Evolutionary conservation across 2,888 invertebrate genomes (phyloP).

Genomic region (Dasysyrphus albostriatus): DNA sequence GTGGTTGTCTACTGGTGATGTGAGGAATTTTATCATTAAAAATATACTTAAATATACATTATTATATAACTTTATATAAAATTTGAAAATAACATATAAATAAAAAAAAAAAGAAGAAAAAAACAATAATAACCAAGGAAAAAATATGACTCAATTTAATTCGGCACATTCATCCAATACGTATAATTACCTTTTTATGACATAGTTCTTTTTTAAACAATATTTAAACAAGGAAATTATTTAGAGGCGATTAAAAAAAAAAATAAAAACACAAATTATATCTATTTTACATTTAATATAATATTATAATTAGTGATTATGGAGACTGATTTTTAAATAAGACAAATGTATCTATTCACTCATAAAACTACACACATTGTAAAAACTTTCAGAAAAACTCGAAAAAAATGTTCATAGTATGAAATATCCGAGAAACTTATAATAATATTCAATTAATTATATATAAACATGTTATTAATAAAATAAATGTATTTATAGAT

Average conservation of each 20-base stretch:
- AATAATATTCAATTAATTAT: constrained; percentile 65
- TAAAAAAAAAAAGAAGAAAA: background rate
- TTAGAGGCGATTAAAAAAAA: constrained; percentile 52
- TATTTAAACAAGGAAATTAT: constrained; percentile 19
- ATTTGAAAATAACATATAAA: background rate
- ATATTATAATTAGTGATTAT: constrained; percentile 66
- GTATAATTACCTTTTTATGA: too few species aligned
- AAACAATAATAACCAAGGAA: background rate
- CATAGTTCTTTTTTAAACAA: background rate
- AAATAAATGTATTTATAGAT: constrained; percentile 72
- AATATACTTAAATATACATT: background rate
- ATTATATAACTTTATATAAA: background rate
- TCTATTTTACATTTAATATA: constrained; percentile 73
- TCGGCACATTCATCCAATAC: background rate
- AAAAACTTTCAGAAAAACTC: constrained; percentile 65
- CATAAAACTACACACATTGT: constrained; percentile 67
- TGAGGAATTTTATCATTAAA: too few species aligned
- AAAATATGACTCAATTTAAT: background rate
- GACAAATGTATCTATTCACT: constrained; percentile 72
- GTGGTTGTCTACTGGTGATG: background rate
- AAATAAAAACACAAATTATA: constrained; percentile 63
- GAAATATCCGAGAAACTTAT: constrained; percentile 37
- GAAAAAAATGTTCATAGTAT: constrained; percentile 26
- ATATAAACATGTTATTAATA: constrained; percentile 58
- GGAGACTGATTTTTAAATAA: constrained; percentile 75